These are phyloP conservation scores for Leptopilina myrica DNA, from an alignment of 2,888 invertebrate genomes.

Conservation along the genomic window DNA sequence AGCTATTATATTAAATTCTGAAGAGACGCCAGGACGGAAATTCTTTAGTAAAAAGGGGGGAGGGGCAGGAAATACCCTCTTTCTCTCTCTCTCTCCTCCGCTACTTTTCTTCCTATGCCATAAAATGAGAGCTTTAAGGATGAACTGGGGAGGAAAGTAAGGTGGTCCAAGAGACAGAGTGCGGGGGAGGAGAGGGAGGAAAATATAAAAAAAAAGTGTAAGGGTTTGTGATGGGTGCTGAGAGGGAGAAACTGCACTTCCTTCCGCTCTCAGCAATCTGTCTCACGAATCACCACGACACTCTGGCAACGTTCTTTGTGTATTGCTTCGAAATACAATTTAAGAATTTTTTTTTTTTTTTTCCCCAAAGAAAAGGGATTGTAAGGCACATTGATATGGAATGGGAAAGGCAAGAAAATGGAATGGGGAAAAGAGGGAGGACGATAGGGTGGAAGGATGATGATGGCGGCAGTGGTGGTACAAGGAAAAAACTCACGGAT, in stretches of 20 bases:
- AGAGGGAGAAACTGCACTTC: conserved; percentile 58
- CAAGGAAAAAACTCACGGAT: conserved; percentile 2
- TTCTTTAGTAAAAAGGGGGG: neutral
- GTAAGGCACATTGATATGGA: neutral
- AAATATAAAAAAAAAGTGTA: neutral
- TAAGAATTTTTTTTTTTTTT: conserved; percentile 6
- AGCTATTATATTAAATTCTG: conserved; percentile 72
- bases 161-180: neutral
- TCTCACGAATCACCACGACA: conserved; percentile 27
- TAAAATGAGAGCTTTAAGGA: conserved; percentile 15
- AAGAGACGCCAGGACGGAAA: conserved; percentile 56
- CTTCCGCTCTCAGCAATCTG: conserved; percentile 56
- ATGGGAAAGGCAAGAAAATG: conserved; percentile 45
- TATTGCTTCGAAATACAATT: conserved; percentile 15
- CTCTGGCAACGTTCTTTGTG: conserved; percentile 14
- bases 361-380: neutral
- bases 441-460: neutral
- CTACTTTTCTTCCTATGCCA: neutral
- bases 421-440: conserved; percentile 4
- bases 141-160: neutral
- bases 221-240: conserved; percentile 47
- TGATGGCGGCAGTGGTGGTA: too few relatives aligned
- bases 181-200: neutral
- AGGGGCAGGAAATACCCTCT: neutral
- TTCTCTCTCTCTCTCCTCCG: neutral